Evolutionary conservation across 64 coral and sea anemone species (phyloP), one percentile per base, ranked within the genome.

Genomic region (Dendronephthya gigantea): DNA sequence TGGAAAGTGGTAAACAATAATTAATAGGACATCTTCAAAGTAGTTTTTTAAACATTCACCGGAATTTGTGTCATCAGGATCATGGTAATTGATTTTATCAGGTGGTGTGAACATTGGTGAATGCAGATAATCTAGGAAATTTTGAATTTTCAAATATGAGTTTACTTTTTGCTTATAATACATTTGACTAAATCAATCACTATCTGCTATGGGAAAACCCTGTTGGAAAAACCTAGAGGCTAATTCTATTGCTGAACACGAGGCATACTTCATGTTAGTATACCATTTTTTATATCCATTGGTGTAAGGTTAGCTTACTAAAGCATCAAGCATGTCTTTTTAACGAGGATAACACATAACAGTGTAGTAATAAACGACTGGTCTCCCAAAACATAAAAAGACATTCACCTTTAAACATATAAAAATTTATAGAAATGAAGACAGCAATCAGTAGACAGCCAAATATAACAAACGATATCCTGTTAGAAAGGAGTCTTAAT

Each of bases 1-100:
- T 41, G 91, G 91, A 41, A 82, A 83, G 55, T 90, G 87, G 22
- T 88, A 91, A 12, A 84, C 33, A 59, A 91, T 91, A 37, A 91
- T 81, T 23, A 91, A 72, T 23, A 91, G 58, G 32, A 90, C 31
- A 40, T 85, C 89, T 22, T 82, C 51, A 39, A 82, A 88, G 72
- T 79, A 79, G 31, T 79, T 79, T 1, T 79, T 36, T 16, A 79
- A 29, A 17, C 72, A 79, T 79, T 79, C 72, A 2, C 32, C 72
- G 4, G 36, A 28, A 9, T 79, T 79, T 34, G 30, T 79, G 36
- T 33, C 72, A 36, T 79, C 72, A 35, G 32, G 72, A 36, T 39
- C 72, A 79, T 79, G 72, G 72, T 79, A 79, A 4, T 36, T 36
- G 19, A 33, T 34, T 79, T 79, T 39, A 33, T 34, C 17, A 15